Evolutionary conservation across 2,888 invertebrate species (phyloP), one percentile per base, ranked within the genome.

Genomic region (Linnaemya vulpina): DNA sequence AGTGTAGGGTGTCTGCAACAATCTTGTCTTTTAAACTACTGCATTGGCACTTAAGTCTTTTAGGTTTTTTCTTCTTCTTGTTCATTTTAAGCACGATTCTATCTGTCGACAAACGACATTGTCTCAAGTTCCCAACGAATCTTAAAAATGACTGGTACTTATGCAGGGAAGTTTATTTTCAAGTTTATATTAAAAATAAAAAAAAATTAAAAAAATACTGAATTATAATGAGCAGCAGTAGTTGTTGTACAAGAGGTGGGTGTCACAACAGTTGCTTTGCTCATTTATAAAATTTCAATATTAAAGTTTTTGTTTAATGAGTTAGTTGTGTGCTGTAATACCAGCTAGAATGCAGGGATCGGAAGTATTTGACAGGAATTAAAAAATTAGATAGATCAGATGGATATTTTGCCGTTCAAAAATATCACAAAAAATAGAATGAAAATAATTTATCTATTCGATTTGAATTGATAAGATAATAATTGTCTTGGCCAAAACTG

Each of bases 41-140:
- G 40, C 67, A 53, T 65, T 75, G 67, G 67, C 55, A 49, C 67
- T 71, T 71, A 9, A 46, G 58, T 55, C 11, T 49, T 60, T 68
- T 25, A n/a, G 20, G 1, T 63, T 49, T 20, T 8, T 15, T 13
- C 1, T 63, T 38, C 51, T 25, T 55, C 43, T 58, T 65, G 49
- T 15, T 15, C 43, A 62, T 53, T 53, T 62, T 15, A 22, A 62
- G 49, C 68, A 35, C 53, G 60, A 62, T 68, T 75, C 49, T 55
- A 67, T 74, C 68, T 68, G 60, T 30, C 75, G 68, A 75, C 62
- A 75, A 68, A 75, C 68, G 62, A 53, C 74, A 75, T 68, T 75
- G 81, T 74, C 75, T 81, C 68, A 81, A 68, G 43, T 75, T 68
- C 38, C 62, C 20, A 74, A 43, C 25, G 46, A 53, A 75, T 62